phyloP scores from a whole-genome alignment of 2,113 vertebrate genomes.

The Girardinichthys multiradiatus region DNA sequence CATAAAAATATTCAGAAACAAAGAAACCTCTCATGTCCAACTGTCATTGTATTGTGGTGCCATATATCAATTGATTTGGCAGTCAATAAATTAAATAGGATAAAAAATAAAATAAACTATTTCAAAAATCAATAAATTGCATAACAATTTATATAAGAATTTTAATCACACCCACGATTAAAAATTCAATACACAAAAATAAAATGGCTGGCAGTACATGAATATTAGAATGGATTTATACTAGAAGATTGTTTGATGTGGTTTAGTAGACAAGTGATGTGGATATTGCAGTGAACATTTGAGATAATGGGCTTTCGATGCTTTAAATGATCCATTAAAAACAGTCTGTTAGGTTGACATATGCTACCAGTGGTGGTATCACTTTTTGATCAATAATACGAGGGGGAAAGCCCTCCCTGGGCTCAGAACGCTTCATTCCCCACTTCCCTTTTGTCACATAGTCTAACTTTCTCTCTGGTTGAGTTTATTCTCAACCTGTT shows the following conservation, averaged over 20 bases:
- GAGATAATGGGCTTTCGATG: slow-evolving; percentile 57
- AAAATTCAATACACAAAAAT: background rate
- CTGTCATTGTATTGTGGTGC: background rate
- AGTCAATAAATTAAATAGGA: no score
- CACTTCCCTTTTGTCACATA: background rate
- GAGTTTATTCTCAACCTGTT: background rate
- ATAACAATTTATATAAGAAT: background rate
- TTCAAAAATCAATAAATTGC: background rate
- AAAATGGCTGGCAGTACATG: background rate
- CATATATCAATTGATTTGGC: background rate
- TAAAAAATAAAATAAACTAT: no score
- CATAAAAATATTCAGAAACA: background rate
- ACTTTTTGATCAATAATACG: slow-evolving; percentile 82
- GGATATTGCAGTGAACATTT: background rate
- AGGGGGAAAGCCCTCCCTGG: slow-evolving; percentile 51
- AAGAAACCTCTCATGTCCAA: background rate
- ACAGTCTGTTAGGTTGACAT: slow-evolving; percentile 72
- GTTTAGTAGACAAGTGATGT: background rate
- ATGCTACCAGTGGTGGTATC: slow-evolving; percentile 66
- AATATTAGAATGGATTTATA: background rate
- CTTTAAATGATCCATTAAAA: slow-evolving; percentile 73
- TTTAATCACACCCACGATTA: background rate
- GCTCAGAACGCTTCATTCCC: slow-evolving; percentile 36
- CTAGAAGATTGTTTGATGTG: background rate
- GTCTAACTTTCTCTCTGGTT: slow-evolving; percentile 6